Evolutionary conservation across 2,797 vertebrate genomes (phyloP).

Genomic region (Buphagus erythrorhynchus): DNA sequence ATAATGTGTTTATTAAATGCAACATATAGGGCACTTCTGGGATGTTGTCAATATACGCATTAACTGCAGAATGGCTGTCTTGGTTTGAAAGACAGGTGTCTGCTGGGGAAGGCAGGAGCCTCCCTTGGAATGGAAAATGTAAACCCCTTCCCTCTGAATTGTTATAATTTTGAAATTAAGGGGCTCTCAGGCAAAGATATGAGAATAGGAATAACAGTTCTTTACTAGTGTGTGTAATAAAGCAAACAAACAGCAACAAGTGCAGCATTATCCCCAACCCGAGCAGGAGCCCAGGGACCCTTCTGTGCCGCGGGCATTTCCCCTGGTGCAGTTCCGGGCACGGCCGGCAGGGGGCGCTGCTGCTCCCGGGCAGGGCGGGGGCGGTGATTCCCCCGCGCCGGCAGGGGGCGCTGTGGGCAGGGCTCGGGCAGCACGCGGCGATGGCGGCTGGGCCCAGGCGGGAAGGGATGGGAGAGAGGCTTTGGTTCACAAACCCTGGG

Average conservation of each 20-base stretch:
- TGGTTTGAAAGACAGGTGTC: background rate
- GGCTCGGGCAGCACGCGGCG: too few relatives aligned
- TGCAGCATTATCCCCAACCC: too few relatives aligned
- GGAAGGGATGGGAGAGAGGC: too few relatives aligned
- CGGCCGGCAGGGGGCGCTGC: background rate
- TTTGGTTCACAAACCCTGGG: too few relatives aligned
- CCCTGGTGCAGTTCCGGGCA: background rate
- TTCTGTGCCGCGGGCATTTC: too few relatives aligned
- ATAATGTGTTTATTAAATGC: background rate
- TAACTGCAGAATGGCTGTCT: background rate
- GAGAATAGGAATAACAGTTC: background rate
- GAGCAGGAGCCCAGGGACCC: too few relatives aligned
- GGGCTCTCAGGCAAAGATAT: background rate
- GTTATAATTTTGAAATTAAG: background rate
- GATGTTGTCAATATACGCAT: background rate
- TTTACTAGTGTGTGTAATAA: background rate
- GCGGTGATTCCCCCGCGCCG: background rate
- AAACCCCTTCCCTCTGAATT: background rate
- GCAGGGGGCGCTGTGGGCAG: background rate
- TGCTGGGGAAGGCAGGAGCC: background rate
- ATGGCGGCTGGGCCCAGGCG: too few relatives aligned
- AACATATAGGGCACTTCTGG: background rate
- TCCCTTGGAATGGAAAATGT: background rate
- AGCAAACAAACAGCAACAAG: too few relatives aligned
- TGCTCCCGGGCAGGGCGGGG: background rate